These are phyloP conservation scores for Zophobas morio DNA, from an alignment of 1,140 invertebrate genomes.

Conservation along the genomic window DNA sequence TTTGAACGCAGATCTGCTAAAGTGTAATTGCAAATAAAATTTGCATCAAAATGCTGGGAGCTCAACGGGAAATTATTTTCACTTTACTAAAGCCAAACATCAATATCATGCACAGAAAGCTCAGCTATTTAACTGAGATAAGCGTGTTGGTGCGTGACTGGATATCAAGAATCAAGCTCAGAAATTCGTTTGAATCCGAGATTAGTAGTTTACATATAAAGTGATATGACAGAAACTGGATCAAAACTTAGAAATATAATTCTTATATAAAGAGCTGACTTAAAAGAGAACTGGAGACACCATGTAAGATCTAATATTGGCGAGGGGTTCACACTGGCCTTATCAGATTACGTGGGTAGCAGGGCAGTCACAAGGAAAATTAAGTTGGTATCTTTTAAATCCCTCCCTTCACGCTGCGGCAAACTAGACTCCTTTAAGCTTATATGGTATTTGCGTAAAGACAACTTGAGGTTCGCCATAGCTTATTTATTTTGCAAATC, in stretches of 20 bases:
- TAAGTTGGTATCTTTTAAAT: constrained; percentile 57
- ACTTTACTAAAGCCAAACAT: constrained; percentile 42
- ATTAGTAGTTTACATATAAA: constrained; percentile 28
- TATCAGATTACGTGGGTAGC: constrained; percentile 54
- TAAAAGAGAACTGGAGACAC: constrained; percentile 10
- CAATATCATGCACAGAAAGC: constrained; percentile 34
- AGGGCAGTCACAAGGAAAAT: constrained; percentile 54
- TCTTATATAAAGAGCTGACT: background rate
- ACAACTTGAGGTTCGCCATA: background rate
- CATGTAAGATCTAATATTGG: constrained; percentile 20
- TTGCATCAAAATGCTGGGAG: constrained; percentile 28
- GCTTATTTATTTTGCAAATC: background rate
- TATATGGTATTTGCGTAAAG: constrained; percentile 34
- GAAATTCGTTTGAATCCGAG: constrained; percentile 17
- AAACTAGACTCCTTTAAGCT: constrained; percentile 34
- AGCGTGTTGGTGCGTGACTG: constrained; percentile 36
- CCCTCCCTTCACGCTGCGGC: constrained; percentile 36
- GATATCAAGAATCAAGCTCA: constrained; percentile 38
- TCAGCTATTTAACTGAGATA: constrained; percentile 40
- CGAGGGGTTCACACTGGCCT: constrained; percentile 48
- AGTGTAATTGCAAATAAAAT: constrained; percentile 39
- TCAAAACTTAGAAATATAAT: constrained; percentile 13
- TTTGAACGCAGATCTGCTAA: background rate
- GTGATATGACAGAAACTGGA: constrained; percentile 20
- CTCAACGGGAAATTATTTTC: constrained; percentile 34